Evolutionary conservation across 1,140 invertebrate species (phyloP).

Genomic region (Papilio helenus): DNA sequence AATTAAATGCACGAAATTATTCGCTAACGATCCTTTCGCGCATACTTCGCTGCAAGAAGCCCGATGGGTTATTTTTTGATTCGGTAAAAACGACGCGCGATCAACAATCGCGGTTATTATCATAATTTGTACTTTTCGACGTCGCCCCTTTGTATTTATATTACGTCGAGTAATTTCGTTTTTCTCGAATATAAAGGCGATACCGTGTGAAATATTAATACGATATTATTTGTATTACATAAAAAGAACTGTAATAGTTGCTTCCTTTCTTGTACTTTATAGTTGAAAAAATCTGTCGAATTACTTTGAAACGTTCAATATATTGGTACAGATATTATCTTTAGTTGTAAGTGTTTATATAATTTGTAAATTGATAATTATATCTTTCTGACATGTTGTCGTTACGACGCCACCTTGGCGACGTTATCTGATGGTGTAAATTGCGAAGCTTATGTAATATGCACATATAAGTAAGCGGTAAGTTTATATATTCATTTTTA

Average conservation of each 20-base stretch:
- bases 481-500: not conserved
- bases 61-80: constrained; percentile 33
- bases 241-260: too few species aligned
- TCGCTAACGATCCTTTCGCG: constrained; percentile 24
- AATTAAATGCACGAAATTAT: constrained; percentile 36
- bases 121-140: constrained; percentile 33
- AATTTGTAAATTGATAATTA: constrained; percentile 20
- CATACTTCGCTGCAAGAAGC: constrained; percentile 12
- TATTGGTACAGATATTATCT: constrained; percentile 8
- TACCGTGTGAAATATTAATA: constrained; percentile 6
- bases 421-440: constrained; percentile 10
- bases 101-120: constrained; percentile 20
- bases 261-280: too few species aligned
- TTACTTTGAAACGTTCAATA: not conserved
- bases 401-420: not conserved
- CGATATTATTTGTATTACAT: not conserved
- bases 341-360: constrained; percentile 1
- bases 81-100: constrained; percentile 27
- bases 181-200: constrained; percentile 4
- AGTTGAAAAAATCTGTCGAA: not conserved
- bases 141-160: constrained; percentile 21
- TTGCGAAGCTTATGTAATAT: not conserved
- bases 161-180: constrained; percentile 5
- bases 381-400: constrained; percentile 13
- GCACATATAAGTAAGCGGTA: not conserved